Evolutionary conservation across 1,140 invertebrate species (phyloP), one percentile per base, ranked within the genome.

Genomic region (Pygmarrhopalites habei): DNA sequence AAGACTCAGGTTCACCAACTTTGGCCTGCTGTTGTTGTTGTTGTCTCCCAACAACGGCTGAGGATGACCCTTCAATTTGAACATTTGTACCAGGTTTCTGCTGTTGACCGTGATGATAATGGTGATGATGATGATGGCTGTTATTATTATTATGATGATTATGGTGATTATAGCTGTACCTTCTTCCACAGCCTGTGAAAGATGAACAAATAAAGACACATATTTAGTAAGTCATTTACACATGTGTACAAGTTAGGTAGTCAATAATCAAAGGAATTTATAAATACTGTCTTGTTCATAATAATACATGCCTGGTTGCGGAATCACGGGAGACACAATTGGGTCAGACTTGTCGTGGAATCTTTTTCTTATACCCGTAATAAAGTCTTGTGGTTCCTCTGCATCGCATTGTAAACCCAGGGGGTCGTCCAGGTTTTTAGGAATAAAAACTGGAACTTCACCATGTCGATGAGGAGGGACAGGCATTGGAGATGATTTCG

Each of bases 341-440:
- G 91, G 92, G 76, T 93, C 90, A 75, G 90, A 58, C 59, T 68
- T 72, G 44, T 69, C 60, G 21, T 60, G 68, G 41, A 61, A 58
- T 25, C 1, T 25, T 60, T 58, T 57, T 68, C 56, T 35, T 32
- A 57, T 32, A 26, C 86, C 82, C 66, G 88, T 84, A 72, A 88
- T 85, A 75, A 90, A 87, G 64, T 89, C 86, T 25, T 84, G 85
- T 70, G 88, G 85, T 59, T 77, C 75, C 49, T 77, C 73, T 72
- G 90, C 86, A 23, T 83, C 86, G 71, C 86, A 85, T 70, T 85
- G 84, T 49, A 96, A 76, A 77, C 94, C 92, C 23, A 96, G 75
- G 1, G 93, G 92, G 79, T 96, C 93, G 68, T 86, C 82, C 62
- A 92, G 91, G 76, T 96, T 93, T 30, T 87, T 87, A 51, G 92